Base-by-base conservation (phyloP, 2,113 vertebrate species). In the Sakesphorus luctuosus region DNA sequence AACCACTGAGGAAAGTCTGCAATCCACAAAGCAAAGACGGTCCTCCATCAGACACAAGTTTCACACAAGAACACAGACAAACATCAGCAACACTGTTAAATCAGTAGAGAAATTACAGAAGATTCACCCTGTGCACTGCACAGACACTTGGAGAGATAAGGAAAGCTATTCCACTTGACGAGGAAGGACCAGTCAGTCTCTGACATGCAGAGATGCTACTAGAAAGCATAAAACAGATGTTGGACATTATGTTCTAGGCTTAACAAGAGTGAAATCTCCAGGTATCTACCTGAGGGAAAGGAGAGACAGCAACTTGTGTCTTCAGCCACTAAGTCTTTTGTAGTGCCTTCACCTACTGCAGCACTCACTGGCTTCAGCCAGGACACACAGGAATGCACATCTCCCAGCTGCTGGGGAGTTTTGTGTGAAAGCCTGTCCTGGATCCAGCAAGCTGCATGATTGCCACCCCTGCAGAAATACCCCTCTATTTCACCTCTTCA, bases 371-470 rank as follows among this genome's bases (percentile, higher is more conserved):
- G 25, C 58, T 91, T 63, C 55, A 73, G 33, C 29, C 11, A 5
- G 35, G 65, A 77, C 33, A 56, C 53, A 23, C 0, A 0, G 46
- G 36, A n/a, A n/a, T 0, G 0, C 20, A 11, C 0, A 0, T 29
- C 44, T 62, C n/a, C 49, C 4, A 2, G 33, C 72, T 73, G 14
- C 16, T 21, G 40, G 1, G 1, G 25, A 75, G 21, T 11, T 43
- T 9, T 0, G 0, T 24, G 11, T 4, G 0, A 65, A 65, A 69
- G 53, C 7, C 71, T 56, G n/a, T 31, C 31, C 56, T 8, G 11
- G 44, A 55, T 14, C 33, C 14, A 65, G 24, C 44, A 69, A 47
- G 15, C 1, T 76, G 13, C 13, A 8, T 3, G 20, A 68, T 0
- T 10, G 7, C 20, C 38, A 18, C 11, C 24, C 16, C 19, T 0